These are phyloP conservation scores for Drosophila merina DNA, from an alignment of 2,888 invertebrate species.

Conservation along the genomic window DNA sequence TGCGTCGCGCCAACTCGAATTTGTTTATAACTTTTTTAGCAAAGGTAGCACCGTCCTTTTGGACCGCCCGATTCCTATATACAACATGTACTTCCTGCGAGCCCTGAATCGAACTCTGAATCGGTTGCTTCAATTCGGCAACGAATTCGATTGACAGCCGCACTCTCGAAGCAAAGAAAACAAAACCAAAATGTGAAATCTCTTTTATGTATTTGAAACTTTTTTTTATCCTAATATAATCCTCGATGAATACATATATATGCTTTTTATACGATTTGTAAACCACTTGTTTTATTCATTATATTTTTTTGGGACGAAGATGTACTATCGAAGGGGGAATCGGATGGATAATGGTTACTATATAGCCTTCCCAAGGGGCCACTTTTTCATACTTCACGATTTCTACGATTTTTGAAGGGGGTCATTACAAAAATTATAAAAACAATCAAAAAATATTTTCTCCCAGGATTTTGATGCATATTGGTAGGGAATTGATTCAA, in stretches of 20 bases:
- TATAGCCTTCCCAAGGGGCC: neutral
- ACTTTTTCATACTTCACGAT: too few species aligned
- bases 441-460: too few species aligned
- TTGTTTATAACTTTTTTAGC: neutral
- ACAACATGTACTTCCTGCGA: neutral
- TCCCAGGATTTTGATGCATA: too few species aligned
- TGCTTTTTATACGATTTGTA: slow-evolving; percentile 38
- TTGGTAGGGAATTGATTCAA: too few species aligned
- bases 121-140: neutral
- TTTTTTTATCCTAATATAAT: slow-evolving; percentile 32
- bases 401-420: too few species aligned
- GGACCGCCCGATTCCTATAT: neutral
- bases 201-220: slow-evolving; percentile 36
- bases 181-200: slow-evolving; percentile 44
- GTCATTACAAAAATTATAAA: too few species aligned
- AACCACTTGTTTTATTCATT: slow-evolving; percentile 4
- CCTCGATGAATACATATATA: slow-evolving; percentile 30
- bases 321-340: neutral
- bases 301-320: neutral
- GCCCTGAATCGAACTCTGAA: neutral
- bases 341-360: neutral
- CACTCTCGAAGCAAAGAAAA: slow-evolving; percentile 8
- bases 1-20: slow-evolving; percentile 1
- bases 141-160: neutral
- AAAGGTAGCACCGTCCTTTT: neutral